Evolutionary conservation across 1,140 invertebrate species (phyloP), one percentile per base, ranked within the genome.

Genomic region (Halictus rubicundus): DNA sequence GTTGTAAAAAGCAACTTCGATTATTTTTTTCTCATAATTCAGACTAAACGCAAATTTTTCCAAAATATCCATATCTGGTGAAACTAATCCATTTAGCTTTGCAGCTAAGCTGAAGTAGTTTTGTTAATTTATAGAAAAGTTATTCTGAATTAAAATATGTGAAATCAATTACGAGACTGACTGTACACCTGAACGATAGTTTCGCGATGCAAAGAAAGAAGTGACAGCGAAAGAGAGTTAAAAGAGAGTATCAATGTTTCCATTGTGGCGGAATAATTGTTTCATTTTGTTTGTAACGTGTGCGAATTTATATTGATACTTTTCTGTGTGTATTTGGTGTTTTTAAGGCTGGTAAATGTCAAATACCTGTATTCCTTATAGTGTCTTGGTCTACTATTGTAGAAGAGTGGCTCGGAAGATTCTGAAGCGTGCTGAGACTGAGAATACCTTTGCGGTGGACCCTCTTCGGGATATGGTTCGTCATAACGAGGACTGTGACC

Each of bases 351-450:
- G 25, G 57, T 77, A 69, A 76, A 77, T 63, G 79, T 81, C 49
- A 81, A 77, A 54, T 91, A 92, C 91, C 91, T 93, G 88, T 92
- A 93, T 82, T 94, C 93, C 89, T 95, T 95, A 89, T 94, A 94
- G 84, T 94, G 94, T 87, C 95, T 94, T 84, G 97, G 97, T 92
- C 97, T 94, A 92, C 97, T 98, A 92, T 98, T 98, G 91, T 98
- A 98, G 90, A 96, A 98, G 79, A 99, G 94, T 83, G 97, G 97
- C 92, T 98, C 97, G 84, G 96, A 96, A 90, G 89, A 89, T 86
- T 93, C 92, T 80, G 88, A 88, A 87, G 82, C 89, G 72, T 89
- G 93, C 91, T 87, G 93, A 90, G 88, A 92, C 69, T 82, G 85
- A 19, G 88, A 88, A 83, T 91, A 92, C 57, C 89, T 89, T 89